Evolutionary conservation across 1,140 invertebrate genomes (phyloP).

Genomic region (Mizuhopecten yessoensis): DNA sequence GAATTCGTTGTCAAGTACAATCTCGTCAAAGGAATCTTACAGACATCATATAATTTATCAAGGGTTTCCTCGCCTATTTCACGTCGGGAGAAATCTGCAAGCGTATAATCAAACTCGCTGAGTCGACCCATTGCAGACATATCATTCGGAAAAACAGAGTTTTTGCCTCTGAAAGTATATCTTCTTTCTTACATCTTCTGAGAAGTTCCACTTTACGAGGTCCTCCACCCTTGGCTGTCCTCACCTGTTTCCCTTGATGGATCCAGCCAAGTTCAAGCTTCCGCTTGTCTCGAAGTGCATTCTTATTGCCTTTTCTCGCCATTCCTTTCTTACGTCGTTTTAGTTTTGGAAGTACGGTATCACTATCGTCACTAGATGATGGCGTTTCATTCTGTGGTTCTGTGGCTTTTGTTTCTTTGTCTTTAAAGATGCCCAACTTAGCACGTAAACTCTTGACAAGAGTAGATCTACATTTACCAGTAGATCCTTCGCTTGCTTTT

Average conservation of each 20-base stretch:
- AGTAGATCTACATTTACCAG: too few relatives aligned
- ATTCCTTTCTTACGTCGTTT: not conserved
- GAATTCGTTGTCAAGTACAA: too few relatives aligned
- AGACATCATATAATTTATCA: too few relatives aligned
- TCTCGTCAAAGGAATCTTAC: too few relatives aligned
- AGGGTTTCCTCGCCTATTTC: too few relatives aligned
- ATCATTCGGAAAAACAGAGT: too few relatives aligned
- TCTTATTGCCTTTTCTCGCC: constrained; percentile 23
- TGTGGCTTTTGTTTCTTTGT: not conserved
- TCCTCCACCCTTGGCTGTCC: constrained; percentile 23
- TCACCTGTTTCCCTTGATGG: constrained; percentile 28
- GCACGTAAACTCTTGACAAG: not conserved
- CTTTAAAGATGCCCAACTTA: constrained; percentile 42
- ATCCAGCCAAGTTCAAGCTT: constrained; percentile 38
- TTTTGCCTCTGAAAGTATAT: too few relatives aligned
- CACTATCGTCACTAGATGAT: constrained; percentile 3
- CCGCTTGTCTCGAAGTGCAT: not conserved
- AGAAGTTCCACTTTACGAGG: not conserved
- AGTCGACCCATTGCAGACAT: too few relatives aligned
- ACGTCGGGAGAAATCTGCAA: too few relatives aligned
- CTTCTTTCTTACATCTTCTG: constrained; percentile 43
- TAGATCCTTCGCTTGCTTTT: too few relatives aligned
- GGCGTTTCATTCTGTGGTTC: too few relatives aligned
- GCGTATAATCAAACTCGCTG: too few relatives aligned
- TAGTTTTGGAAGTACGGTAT: not conserved